Base-by-base conservation (phyloP, 2,888 invertebrate species). In the Agrotis exclamationis region DNA sequence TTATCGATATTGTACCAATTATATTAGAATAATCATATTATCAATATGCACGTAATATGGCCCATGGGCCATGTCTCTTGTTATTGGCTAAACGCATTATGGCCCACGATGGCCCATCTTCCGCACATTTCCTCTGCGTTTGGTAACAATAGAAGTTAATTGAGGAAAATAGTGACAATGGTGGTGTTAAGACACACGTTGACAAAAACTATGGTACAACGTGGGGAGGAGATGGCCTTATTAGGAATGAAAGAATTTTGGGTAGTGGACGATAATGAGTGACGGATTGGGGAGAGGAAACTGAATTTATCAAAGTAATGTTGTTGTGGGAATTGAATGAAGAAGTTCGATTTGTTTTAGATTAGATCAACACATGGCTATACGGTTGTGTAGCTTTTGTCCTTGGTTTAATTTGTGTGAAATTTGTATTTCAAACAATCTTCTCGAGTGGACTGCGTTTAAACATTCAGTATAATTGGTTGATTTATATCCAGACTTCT, bases 121-220 rank as follows among this genome's bases (percentile, higher is more conserved):
- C 54, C 39, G 11, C 57, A 79, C 67, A 72, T 81, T 71, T 48
- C 48, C 54, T 28, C 39, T 68, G 76, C 71, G 44, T 67, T 81
- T 50, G 58, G 54, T 60, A 44, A 79, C 67, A 79, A 76, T 62
- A 33, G 60, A 57, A 24, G 53, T 44, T 76, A 76, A 81, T 79
- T 79, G 79, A 79, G 82, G 79, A 81, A 79, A 79, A 71, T 47
- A 54, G 54, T 44, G 28, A 63, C 77, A 76, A 67, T 62, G 28
- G 67, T 24, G 22, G 14, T 44, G 22, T 18, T 44, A 28, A 75
- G 56, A 33, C 53, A 64, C 70, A 58, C 62, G 53, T 47, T 63
- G 76, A 59, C 70, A 76, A 63, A 75, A 70, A 53, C 14, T 28
- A 59, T 63, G 39, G 63, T 18, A 63, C 33, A 11, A 48, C 28